A percentile compares a stretch with the other conserved stretches of the same genome.
Evolutionary conservation across 2,888 invertebrate species (phyloP).

Genomic region (Elysia crispata): DNA sequence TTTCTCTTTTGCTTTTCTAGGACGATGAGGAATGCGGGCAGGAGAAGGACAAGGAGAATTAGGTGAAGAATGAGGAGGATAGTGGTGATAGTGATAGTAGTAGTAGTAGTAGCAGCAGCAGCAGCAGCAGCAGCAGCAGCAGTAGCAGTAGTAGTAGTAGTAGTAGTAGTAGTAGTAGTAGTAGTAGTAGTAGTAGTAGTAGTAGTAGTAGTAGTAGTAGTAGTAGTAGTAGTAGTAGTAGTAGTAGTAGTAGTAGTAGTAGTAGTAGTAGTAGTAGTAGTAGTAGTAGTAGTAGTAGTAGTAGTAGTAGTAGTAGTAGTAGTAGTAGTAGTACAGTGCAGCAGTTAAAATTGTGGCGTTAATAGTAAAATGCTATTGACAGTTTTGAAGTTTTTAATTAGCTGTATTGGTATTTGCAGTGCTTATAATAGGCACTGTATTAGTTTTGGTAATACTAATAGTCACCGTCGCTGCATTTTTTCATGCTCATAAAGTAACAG

Average conservation of each 20-base stretch:
- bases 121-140: neutral
- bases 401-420: too few relatives aligned
- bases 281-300: neutral
- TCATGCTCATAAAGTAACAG: too few relatives aligned
- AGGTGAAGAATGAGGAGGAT: neutral
- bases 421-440: too few relatives aligned
- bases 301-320: too few relatives aligned
- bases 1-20: too few relatives aligned
- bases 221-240: neutral
- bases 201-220: constrained; percentile 14
- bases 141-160: constrained; percentile 14
- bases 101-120: neutral
- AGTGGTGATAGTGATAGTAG: neutral
- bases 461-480: too few relatives aligned
- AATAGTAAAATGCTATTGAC: too few relatives aligned
- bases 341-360: too few relatives aligned
- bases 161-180: constrained; percentile 10
- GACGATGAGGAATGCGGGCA: too few relatives aligned
- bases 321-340: neutral
- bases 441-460: too few relatives aligned
- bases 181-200: constrained; percentile 10
- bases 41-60: neutral
- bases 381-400: too few relatives aligned
- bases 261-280: neutral
- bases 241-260: constrained; percentile 20